Percentiles rank a stretch among this genome's conserved stretches.
phyloP scores from a whole-genome alignment of 2,888 invertebrate genomes.

The Thymelicus lineola region DNA sequence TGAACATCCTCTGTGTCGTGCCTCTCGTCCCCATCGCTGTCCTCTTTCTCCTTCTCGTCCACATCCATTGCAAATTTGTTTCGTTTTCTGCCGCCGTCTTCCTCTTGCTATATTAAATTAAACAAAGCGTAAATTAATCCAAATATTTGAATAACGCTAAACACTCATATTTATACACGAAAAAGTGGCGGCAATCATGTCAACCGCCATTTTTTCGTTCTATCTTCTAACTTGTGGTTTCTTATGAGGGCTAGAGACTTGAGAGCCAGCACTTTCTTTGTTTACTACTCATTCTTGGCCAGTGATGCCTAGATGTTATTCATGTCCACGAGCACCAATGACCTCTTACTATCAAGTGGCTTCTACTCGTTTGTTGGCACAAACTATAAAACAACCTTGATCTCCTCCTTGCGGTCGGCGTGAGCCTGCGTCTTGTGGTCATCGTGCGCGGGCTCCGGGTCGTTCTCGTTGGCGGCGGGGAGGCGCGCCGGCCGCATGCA shows the following conservation, averaged over 20 bases:
- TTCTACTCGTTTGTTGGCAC: too few species aligned
- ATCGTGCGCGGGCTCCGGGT: conserved; percentile 50
- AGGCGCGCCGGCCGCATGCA: conserved; percentile 63
- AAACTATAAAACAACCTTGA: conserved; percentile 1
- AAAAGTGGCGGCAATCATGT: too few species aligned
- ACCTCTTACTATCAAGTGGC: too few species aligned
- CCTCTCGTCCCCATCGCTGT: conserved; percentile 73
- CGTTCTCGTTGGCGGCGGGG: conserved; percentile 66
- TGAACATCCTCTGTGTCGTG: conserved; percentile 53
- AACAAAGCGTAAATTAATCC: neutral
- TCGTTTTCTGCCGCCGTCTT: conserved; percentile 59
- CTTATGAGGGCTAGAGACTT: too few species aligned
- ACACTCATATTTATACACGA: too few species aligned
- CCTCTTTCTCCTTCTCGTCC: conserved; percentile 68
- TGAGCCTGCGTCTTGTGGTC: conserved; percentile 18
- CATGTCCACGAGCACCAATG: too few species aligned
- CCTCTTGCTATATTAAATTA: conserved; percentile 39
- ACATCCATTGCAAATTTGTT: conserved; percentile 74
- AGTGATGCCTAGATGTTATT: too few species aligned
- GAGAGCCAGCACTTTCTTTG: too few species aligned
- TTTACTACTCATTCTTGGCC: too few species aligned
- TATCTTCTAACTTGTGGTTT: too few species aligned
- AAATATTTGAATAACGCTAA: neutral
- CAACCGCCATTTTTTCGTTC: too few species aligned
- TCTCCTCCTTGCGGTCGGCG: neutral